Conservation (phyloP, 2,888 invertebrate species). For the Lithophane ornitopus region DNA sequence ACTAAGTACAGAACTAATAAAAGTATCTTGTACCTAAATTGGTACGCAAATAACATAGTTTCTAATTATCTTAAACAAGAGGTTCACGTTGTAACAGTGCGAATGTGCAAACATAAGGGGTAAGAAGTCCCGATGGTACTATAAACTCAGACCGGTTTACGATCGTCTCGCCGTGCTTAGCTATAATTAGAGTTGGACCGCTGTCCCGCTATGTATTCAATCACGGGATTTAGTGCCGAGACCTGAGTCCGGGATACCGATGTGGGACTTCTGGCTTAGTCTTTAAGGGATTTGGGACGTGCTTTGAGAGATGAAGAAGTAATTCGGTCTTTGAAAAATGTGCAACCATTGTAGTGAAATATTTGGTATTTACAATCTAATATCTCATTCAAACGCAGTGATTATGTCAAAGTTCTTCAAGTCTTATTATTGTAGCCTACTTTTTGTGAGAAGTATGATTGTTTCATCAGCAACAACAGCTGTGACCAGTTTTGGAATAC, state of each 20-base stretch:
- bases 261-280: conserved; percentile 34
- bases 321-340: conserved; percentile 16
- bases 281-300: conserved; percentile 41
- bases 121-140: conserved; percentile 68
- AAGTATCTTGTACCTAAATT: conserved; percentile 45
- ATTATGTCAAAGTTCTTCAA: too few relatives aligned
- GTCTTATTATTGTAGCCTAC: neutral
- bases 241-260: conserved; percentile 33
- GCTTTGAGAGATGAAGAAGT: conserved; percentile 23
- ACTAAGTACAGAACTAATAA: conserved; percentile 40
- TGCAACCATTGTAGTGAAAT: neutral
- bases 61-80: conserved; percentile 60
- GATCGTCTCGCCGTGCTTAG: conserved; percentile 68
- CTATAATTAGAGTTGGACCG: conserved; percentile 73
- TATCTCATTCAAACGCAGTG: neutral
- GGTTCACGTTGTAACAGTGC: conserved; percentile 36
- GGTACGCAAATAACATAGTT: conserved; percentile 51
- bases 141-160: conserved; percentile 71
- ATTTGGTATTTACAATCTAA: neutral
- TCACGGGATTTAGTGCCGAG: conserved; percentile 64
- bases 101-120: conserved; percentile 63
- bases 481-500: neutral
- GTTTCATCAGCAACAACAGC: neutral
- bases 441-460: neutral
- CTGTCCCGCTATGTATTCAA: conserved; percentile 69